These are phyloP conservation scores for Aproaerema taeniolella DNA, from an alignment of 2,888 invertebrate genomes.

Conservation along the genomic window DNA sequence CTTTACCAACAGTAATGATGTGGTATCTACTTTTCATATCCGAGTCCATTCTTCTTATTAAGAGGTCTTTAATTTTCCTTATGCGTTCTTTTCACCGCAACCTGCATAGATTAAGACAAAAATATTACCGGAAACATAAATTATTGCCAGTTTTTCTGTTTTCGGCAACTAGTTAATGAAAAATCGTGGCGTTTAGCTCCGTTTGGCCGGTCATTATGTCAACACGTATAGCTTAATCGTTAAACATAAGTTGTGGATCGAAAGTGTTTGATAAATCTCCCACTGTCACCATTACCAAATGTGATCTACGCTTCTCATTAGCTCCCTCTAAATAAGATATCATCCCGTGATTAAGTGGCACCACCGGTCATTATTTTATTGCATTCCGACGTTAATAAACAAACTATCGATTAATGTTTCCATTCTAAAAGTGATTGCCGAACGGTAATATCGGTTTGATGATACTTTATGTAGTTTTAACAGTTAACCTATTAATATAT, in stretches of 20 bases:
- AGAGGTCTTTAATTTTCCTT: too few species aligned
- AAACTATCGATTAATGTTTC: slow-evolving; percentile 47
- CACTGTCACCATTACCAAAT: slow-evolving; percentile 65
- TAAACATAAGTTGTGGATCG: slow-evolving; percentile 63
- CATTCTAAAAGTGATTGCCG: slow-evolving; percentile 39
- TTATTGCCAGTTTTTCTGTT: slow-evolving; percentile 3
- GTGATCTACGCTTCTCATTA: slow-evolving; percentile 73
- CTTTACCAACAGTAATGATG: too few species aligned
- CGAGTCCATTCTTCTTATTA: neutral
- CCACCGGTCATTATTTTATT: slow-evolving; percentile 65
- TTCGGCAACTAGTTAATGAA: slow-evolving; percentile 33
- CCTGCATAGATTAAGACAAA: too few species aligned
- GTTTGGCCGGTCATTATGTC: slow-evolving; percentile 65
- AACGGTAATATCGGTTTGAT: slow-evolving; percentile 33
- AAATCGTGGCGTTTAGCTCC: slow-evolving; percentile 54
- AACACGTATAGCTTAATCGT: slow-evolving; percentile 68
- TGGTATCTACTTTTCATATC: too few species aligned
- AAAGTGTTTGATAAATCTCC: slow-evolving; percentile 71
- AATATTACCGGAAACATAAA: slow-evolving; percentile 18
- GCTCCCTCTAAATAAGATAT: slow-evolving; percentile 70
- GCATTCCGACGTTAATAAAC: slow-evolving; percentile 61
- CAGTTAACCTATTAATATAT: slow-evolving; percentile 35
- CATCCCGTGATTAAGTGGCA: slow-evolving; percentile 60
- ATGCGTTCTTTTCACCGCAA: too few species aligned
- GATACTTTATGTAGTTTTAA: slow-evolving; percentile 27